Base-by-base conservation (phyloP, 2,888 invertebrate species). In the Drosophila cyrtoloma region DNA sequence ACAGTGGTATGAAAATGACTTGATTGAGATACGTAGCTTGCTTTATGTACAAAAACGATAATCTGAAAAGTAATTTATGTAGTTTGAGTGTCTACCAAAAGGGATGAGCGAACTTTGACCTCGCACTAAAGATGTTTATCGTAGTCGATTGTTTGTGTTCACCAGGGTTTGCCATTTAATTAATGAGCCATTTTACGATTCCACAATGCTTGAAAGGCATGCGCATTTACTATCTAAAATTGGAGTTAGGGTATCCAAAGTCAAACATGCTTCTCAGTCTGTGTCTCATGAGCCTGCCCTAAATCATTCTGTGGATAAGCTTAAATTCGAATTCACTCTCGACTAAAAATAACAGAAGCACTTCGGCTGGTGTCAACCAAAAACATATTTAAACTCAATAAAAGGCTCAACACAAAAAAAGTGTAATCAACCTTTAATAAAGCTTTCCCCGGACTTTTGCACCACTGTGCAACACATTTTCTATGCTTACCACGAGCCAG, bases 1-100 rank as follows among this genome's bases (percentile, higher is more conserved):
- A 86, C 87, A 82, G 76, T 85, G 80, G 76, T 37, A 1, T 14
- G 0, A 1, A 30, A 5, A 16, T 14, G 12, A 7, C 14, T 32
- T 32, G 3, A 6, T 19, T 9, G 28, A 28, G 50, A 52, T 22
- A n/a, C 39, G 16, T 26, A 1, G 30, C 22, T 42, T 5, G 30
- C 19, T 9, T 39, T 39, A 19, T 19, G 4, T 39, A 22, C 22
- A 9, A 16, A 22, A 7, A 26, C 16, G 16, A 26, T 26, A 16
- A 28, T 26, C 26, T 26, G 5, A 9, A 26, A 26, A 47, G 16
- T 26, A 47, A 9, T 26, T 47, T 22, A 16, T 22, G 16, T 5
- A 9, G 16, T 26, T 22, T 5, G 16, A 47, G 22, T 16, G 44
- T 44, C 22, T 1, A 1, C 22, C 12, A 44, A 3, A 44, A 44